Conservation (phyloP, 2,113 vertebrate genomes). For the Channa maculata region DNA sequence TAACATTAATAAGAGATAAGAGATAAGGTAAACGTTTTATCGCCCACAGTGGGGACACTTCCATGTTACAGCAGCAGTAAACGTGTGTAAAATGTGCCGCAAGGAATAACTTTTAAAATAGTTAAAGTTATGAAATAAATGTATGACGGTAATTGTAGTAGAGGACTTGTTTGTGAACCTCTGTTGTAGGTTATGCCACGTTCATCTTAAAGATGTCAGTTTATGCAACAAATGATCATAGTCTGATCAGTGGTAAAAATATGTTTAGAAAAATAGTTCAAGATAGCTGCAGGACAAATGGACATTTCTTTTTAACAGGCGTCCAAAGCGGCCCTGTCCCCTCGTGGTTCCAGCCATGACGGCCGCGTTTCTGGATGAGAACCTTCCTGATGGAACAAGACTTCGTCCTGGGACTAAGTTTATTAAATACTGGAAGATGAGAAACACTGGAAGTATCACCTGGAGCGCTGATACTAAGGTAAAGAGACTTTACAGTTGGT, state of each 20-base stretch:
- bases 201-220: background rate
- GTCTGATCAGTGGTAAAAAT: background rate
- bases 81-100: no score
- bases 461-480: slow-evolving; percentile 94
- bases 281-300: background rate
- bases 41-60: no score
- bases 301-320: slow-evolving; percentile 72
- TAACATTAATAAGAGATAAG: no score
- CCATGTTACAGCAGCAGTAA: no score
- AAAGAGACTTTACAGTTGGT: background rate
- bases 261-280: background rate
- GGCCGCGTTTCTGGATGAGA: slow-evolving; percentile 95
- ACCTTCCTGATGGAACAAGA: slow-evolving; percentile 93
- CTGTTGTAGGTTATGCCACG: no score
- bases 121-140: no score
- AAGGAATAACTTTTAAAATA: no score
- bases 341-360: slow-evolving; percentile 89
- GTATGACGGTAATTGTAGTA: no score
- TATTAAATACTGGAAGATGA: slow-evolving; percentile 98
- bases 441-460: slow-evolving; percentile 91
- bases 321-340: slow-evolving; percentile 87
- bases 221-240: background rate
- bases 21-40: no score
- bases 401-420: slow-evolving; percentile 93
- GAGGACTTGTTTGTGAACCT: no score